Base-by-base conservation (phyloP, 2,113 vertebrate species). In the Engraulis encrasicolus region DNA sequence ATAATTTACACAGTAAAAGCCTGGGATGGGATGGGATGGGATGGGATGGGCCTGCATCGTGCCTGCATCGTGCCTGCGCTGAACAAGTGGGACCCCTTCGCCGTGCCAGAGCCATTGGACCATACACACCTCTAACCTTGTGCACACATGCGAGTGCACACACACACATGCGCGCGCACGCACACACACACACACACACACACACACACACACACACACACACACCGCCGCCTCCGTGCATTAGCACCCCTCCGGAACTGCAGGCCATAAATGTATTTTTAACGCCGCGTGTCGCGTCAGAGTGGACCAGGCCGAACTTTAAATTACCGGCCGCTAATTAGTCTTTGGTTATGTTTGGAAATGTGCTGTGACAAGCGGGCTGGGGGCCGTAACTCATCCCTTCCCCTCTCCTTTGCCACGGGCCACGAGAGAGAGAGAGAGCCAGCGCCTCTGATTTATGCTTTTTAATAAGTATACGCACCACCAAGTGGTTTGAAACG, bases 211-310 rank as follows among this genome's bases (percentile, higher is more conserved):
- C n/a, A n/a, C 40, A 45, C 40, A 45, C 40, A 3, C 40, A n/a
- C 40, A 5, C 11, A 50, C 92, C 92, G 84, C 87, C 89, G 90
- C 90, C 92, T 95, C 94, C 95, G 95, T 93, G 82, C 66, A 93
- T 95, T 95, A 93, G 90, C 92, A 91, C 84, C 85, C 93, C 89
- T 91, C 40, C 40, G 3, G 40, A 91, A 93, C 94, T 93, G 93
- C 94, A 90, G 66, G 66, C 66, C 66, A 74, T 74, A 74, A 74
- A 74, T 74, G 66, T 74, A 74, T 34, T 34, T 74, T 74, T 74
- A 74, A 74, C 66, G 31, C 92, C 27, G 6, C 31, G 5, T 31
- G 66, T 74, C 66, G 5, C 66, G 66, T 74, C 66, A 74, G 34
- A 74, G 66, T 74, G 66, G 66, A 74, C 66, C 66, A 14, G 66